Evolutionary conservation across 2,797 vertebrate genomes (phyloP).

Genomic region (Margarornis squamiger): DNA sequence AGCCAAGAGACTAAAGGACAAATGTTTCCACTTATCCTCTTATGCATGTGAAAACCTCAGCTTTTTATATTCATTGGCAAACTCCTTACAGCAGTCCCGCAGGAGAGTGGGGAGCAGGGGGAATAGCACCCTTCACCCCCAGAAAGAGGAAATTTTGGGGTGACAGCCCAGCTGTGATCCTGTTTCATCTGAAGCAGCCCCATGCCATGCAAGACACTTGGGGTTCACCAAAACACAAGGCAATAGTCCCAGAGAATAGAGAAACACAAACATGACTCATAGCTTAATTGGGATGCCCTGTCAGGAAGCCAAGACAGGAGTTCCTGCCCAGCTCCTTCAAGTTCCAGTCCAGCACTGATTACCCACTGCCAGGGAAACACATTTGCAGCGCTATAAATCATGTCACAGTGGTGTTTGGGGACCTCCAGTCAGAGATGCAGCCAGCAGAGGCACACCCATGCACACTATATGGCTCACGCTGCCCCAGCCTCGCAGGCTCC

Average conservation of each 20-base stretch:
- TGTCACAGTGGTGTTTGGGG: not conserved
- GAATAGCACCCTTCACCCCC: not conserved
- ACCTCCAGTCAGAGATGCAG: not conserved
- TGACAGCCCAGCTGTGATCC: not conserved
- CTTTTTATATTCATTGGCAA: not conserved
- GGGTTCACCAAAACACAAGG: not conserved
- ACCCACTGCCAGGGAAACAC: not conserved
- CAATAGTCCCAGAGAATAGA: not conserved
- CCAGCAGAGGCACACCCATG: not conserved
- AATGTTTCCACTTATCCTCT: not conserved
- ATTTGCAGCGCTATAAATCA: not conserved
- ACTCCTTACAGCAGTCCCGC: not conserved
- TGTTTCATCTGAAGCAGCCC: not conserved
- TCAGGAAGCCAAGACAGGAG: not conserved
- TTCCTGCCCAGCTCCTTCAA: not conserved
- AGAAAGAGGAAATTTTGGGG: not conserved
- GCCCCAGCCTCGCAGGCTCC: not conserved
- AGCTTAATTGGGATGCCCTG: not conserved
- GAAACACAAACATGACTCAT: not conserved
- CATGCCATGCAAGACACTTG: rapidly evolving
- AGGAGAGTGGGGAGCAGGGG: not conserved
- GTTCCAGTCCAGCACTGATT: not conserved
- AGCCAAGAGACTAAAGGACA: not conserved
- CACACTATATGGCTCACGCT: not conserved
- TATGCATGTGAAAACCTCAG: not conserved